phyloP scores from a whole-genome alignment of 2,888 invertebrate genomes.

The Pyrochroa serraticornis region DNA sequence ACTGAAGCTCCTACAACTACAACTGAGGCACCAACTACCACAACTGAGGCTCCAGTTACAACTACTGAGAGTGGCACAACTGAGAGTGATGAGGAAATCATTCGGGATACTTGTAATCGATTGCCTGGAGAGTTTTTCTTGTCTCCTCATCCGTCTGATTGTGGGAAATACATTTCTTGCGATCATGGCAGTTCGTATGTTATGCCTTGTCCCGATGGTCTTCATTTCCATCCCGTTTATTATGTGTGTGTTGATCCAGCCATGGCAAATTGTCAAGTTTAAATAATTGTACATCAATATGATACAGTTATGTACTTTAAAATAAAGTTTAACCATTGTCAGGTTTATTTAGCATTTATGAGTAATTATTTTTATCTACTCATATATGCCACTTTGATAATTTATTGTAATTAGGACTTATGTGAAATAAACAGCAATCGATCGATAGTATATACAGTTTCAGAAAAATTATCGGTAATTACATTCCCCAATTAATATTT shows the following conservation, averaged over 20 bases:
- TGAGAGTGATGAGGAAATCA: background rate
- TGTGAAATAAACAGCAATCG: too few relatives aligned
- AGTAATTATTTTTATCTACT: too few relatives aligned
- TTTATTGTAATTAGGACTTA: too few relatives aligned
- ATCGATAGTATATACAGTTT: too few relatives aligned
- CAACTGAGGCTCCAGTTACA: background rate
- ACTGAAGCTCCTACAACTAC: constrained; percentile 3
- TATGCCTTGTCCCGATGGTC: background rate
- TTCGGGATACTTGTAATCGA: background rate
- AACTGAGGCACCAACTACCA: background rate
- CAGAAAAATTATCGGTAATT: too few relatives aligned
- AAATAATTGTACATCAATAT: background rate
- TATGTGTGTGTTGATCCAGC: background rate
- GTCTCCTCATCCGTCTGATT: background rate
- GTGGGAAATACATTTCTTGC: background rate
- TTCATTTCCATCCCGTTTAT: background rate
- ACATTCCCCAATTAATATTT: too few relatives aligned
- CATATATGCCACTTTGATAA: too few relatives aligned
- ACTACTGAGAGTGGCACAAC: background rate
- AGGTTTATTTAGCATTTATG: too few relatives aligned
- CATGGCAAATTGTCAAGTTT: background rate
- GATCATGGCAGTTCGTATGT: background rate
- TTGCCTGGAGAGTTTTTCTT: background rate
- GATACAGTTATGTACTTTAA: background rate
- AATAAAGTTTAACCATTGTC: background rate